phyloP scores from a whole-genome alignment of 2,888 invertebrate species.

The Protonemura montana region DNA sequence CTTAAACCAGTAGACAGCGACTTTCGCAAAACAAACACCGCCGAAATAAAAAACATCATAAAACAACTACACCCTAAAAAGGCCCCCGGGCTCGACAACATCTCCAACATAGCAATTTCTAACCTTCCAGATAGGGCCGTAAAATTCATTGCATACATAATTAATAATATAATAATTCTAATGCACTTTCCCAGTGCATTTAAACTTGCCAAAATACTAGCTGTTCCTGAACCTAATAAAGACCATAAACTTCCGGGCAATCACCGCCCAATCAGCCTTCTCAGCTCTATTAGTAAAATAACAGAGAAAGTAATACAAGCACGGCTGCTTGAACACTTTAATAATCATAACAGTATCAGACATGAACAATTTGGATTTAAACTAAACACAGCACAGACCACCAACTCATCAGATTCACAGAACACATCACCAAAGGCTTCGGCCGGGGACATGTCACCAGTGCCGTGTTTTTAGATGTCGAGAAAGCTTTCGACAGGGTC shows the following conservation, averaged over 20 bases:
- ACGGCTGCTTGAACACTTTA: constrained; percentile 48
- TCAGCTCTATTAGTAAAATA: constrained; percentile 51
- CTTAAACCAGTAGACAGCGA: neutral
- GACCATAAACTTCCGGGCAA: constrained; percentile 43
- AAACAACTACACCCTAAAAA: neutral
- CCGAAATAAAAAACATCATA: neutral
- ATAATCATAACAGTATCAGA: constrained; percentile 41
- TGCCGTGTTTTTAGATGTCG: constrained; percentile 54
- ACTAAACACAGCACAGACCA: constrained; percentile 53
- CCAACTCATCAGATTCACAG: constrained; percentile 52
- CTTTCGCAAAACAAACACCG: neutral
- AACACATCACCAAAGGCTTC: constrained; percentile 51
- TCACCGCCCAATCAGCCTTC: constrained; percentile 52
- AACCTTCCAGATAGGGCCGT: neutral
- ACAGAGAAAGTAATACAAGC: constrained; percentile 51
- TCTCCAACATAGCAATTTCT: neutral
- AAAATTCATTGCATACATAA: neutral
- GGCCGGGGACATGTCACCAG: constrained; percentile 51
- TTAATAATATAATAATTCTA: neutral
- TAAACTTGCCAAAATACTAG: constrained; percentile 51
- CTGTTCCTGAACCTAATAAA: constrained; percentile 53
- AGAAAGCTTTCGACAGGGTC: constrained; percentile 55
- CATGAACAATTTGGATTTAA: constrained; percentile 54
- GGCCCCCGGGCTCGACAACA: neutral
- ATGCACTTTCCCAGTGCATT: constrained; percentile 9